Base-by-base conservation (phyloP, 2,113 vertebrate genomes). In the Raja brachyura region DNA sequence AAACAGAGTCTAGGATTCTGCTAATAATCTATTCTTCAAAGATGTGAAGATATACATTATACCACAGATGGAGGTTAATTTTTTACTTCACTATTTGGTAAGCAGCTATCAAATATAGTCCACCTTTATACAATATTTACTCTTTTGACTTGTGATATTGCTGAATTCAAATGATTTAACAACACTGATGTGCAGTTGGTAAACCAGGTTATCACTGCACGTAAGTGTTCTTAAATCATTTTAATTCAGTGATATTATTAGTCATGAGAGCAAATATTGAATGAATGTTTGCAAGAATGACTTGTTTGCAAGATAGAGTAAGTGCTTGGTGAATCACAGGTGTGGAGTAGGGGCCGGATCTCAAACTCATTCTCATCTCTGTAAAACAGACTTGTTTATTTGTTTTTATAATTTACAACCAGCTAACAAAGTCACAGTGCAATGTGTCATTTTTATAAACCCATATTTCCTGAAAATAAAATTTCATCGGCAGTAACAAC, bases 1-100 rank as follows among this genome's bases (percentile, higher is more conserved):
- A 85, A 85, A 85, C 54, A 59, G 28, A 59, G 25, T 28, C 10
- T 59, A 85, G 28, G 54, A 59, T 61, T 61, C 25, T 31, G 28
- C 28, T 88, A 88, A 88, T 63, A 88, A n/a, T n/a, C 59, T 66
- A 33, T 63, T 88, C 83, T 88, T 63, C 83, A 88, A 88, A 88
- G 83, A 61, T 88, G 13, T 63, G 83, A 88, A 31, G 28, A 66
- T 63, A 88, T 63, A 13, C 31, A 63, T 88, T n/a, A 88, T 31
- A 63, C 83, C 59, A 31, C n/a, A 88, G 59, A 88, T 88, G n/a
- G 28, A 28, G 25, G 3, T 88, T 31, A 61, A 88, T 88, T 31
- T 63, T n/a, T 28, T 31, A 18, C n/a, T 4, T n/a, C 83, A 63
- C 0, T 31, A 4, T 61, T 5, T 66, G 59, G 5, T 63, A 5